A percentile compares a stretch with the other conserved stretches of the same genome.
phyloP scores from a whole-genome alignment of 2,888 invertebrate species.

The Drosophila lacicola region DNA sequence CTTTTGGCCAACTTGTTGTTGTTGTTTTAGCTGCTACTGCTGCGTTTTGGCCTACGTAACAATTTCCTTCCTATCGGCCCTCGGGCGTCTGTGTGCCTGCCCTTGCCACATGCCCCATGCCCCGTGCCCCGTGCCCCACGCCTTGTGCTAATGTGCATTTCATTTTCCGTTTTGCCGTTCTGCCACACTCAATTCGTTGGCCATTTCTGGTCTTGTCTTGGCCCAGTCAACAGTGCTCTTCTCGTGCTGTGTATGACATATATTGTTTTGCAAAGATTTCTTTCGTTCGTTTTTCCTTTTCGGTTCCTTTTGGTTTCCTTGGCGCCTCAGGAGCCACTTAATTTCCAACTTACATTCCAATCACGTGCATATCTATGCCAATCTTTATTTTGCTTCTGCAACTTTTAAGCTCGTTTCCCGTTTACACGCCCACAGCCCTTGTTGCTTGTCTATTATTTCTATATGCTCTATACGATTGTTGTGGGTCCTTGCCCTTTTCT shows the following conservation, averaged over 20 bases:
- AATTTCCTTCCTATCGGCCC: constrained; percentile 61
- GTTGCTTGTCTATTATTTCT: constrained; percentile 31
- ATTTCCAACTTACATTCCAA: constrained; percentile 78
- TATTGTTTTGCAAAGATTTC: constrained; percentile 74
- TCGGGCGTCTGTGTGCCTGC: too few species aligned
- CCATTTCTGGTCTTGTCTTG: constrained; percentile 46
- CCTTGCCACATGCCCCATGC: background rate
- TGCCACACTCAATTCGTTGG: constrained; percentile 75
- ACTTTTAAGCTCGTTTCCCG: constrained; percentile 61
- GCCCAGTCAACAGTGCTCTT: constrained; percentile 24
- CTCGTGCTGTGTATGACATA: constrained; percentile 61
- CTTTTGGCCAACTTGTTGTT: constrained; percentile 21
- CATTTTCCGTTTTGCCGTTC: constrained; percentile 71
- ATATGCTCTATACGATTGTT: constrained; percentile 4
- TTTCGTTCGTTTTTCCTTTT: background rate
- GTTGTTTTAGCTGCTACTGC: constrained; percentile 28
- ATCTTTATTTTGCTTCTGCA: constrained; percentile 70
- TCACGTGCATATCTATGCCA: constrained; percentile 77
- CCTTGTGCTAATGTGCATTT: constrained; percentile 76
- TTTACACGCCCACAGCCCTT: constrained; percentile 16
- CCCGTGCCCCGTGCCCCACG: background rate
- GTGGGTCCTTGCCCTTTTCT: constrained; percentile 5
- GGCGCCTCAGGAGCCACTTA: constrained; percentile 73
- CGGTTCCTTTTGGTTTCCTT: constrained; percentile 27
- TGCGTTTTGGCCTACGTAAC: constrained; percentile 63